Evolutionary conservation across 2,888 invertebrate species (phyloP), one percentile per base, ranked within the genome.

Genomic region (Caenorhabditis imperialis): DNA sequence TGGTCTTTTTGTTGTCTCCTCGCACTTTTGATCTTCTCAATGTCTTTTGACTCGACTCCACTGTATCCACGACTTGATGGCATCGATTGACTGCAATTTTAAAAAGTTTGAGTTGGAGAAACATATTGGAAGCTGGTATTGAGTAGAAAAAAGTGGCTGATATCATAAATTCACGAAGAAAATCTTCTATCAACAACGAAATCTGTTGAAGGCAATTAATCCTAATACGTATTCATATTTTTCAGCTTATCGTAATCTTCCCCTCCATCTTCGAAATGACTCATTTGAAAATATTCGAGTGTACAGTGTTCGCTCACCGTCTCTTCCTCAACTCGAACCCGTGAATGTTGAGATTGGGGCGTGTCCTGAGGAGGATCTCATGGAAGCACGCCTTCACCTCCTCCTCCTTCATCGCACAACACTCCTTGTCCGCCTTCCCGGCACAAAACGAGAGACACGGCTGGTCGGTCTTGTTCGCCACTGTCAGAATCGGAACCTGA

Each of bases 401-500:
- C 4, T 75, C 61, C 35, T 78, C 55, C 37, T 75, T 58, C 62
- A 78, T 72, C 14, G 83, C 78, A 30, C 78, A 70, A 58, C 77
- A 74, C 33, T 75, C 69, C 44, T 69, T 45, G 55, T 51, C 45
- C 22, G 70, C 45, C 58, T 80, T 55, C 18, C 48, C 37, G 12
- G 47, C 22, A 22, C 58, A 78, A 38, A 48, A 48, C 1, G 65
- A 65, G 18, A 65, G 55, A 33, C 55, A 65, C n/a, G 65, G 65
- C 30, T 45, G 47, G 30, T 60, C 63, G 7, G 48, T 63, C 61
- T 86, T 86, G 65, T 86, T 86, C 25, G 81, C 83, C 5, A 85
- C 75, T 10, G 86, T 61, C n/a, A 86, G 45, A 5, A 86, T 65
- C 1, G 86, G 83, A 25, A 77, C 74, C 82, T 83, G 47, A 63